Evolutionary conservation across 2,797 vertebrate genomes (phyloP), one percentile per base, ranked within the genome.

Genomic region (Girardinus metallicus): DNA sequence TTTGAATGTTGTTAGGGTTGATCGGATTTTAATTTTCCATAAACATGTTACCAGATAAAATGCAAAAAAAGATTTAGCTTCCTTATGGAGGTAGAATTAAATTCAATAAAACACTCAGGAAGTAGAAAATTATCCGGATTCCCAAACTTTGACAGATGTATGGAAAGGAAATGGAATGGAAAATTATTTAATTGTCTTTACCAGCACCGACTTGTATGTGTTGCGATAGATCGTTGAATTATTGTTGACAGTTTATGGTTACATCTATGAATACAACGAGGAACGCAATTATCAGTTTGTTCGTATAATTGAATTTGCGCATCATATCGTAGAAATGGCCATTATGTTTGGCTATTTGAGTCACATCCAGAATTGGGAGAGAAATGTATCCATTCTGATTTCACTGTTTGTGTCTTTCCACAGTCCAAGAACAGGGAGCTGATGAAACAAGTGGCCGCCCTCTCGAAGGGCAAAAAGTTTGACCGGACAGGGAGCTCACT

Each of bases 381-480:
- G 1, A 68, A 68, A 68, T 26, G 1, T 39, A 23, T n/a, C 23
- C 31, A 3, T 16, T 64, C 60, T 64, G 60, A 66, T 39, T 66
- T 57, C 51, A 41, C 36, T 2, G n/a, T 55, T 39, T 18, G 16
- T n/a, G 23, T 75, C n/a, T 86, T 75, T 86, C 76, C 93, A 82
- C 95, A 99, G 99, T 91, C 96, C 80, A 99, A 99, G 95, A 99
- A 99, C 96, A 96, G 99, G 90, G 99, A 99, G 93, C 94, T 99
- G 88, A 96, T 99, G 96, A 99, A 99, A 88, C 99, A 99, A 94
- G 98, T 99, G 34, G 98, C 99, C 53, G 97, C 98, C 1, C 95
- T 99, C 87, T 99, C 99, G 8, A 99, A 99, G 96, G 99, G 99
- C 87, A 99, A 99, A 96, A 99, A 99, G 93, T 98, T 99, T 92